These are phyloP conservation scores for Oxytorus armatus DNA, from an alignment of 2,888 invertebrate species.

Conservation along the genomic window DNA sequence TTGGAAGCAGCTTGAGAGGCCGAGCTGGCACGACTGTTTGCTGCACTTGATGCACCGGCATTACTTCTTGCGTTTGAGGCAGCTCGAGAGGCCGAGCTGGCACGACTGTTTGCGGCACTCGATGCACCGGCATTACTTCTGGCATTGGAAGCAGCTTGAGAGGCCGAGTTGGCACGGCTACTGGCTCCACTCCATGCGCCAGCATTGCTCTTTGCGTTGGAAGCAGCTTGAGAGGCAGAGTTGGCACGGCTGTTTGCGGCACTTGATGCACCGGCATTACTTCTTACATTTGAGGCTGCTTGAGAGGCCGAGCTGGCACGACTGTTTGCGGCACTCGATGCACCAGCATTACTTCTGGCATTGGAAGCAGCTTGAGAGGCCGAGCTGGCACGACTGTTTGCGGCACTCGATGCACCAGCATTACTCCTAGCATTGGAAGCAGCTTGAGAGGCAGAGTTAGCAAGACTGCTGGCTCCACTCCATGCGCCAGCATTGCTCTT, in stretches of 20 bases:
- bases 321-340: background rate
- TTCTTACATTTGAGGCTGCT: background rate
- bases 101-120: background rate
- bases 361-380: background rate
- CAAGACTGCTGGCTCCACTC: background rate
- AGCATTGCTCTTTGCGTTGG: background rate
- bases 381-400: background rate
- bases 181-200: background rate
- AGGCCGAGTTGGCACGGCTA: background rate
- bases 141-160: background rate
- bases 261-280: background rate
- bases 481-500: background rate
- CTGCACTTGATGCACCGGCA: background rate
- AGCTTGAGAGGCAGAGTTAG: background rate
- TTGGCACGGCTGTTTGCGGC: background rate
- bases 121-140: background rate
- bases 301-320: background rate
- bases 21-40: background rate
- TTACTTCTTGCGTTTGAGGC: background rate
- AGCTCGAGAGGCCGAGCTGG: background rate
- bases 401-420: background rate
- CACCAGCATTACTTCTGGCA: background rate
- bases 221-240: background rate
- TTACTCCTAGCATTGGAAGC: background rate
- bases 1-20: background rate